These are phyloP conservation scores for Thereuonema tuberculata DNA, from an alignment of 1,140 invertebrate genomes.

Conservation along the genomic window DNA sequence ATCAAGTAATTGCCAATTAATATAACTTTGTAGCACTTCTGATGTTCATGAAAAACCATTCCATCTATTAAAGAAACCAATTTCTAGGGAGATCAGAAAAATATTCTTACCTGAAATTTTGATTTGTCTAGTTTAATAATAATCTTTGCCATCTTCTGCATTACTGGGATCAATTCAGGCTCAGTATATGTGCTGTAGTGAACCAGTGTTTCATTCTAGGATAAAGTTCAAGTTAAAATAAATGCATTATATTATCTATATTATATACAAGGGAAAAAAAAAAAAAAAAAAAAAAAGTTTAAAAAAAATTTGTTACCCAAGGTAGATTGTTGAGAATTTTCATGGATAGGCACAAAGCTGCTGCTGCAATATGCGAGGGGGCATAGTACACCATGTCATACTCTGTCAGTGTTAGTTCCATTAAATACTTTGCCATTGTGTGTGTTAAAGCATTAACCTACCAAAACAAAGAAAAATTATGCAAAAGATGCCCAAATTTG, in stretches of 20 bases:
- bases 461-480: too few species aligned
- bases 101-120: constrained; percentile 29
- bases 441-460: constrained; percentile 55
- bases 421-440: constrained; percentile 80
- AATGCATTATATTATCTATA: background rate
- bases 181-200: constrained; percentile 37
- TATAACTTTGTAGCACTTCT: too few species aligned
- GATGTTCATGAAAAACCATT: too few species aligned
- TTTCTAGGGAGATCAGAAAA: too few species aligned
- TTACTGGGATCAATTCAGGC: constrained; percentile 28
- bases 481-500: too few species aligned
- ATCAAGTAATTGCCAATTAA: too few species aligned
- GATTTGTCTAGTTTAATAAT: constrained; percentile 30
- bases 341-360: constrained; percentile 53
- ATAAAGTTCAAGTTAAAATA: constrained; percentile 16
- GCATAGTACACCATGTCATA: constrained; percentile 63
- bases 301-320: constrained; percentile 26
- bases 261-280: background rate
- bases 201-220: constrained; percentile 35
- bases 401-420: constrained; percentile 70
- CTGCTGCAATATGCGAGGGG: constrained; percentile 67
- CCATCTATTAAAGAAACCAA: too few species aligned
- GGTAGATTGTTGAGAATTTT: constrained; percentile 27
- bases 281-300: background rate
- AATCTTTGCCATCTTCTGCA: constrained; percentile 31